These are phyloP conservation scores for Drosophila jambulina DNA, from an alignment of 1,140 invertebrate genomes.

Conservation along the genomic window DNA sequence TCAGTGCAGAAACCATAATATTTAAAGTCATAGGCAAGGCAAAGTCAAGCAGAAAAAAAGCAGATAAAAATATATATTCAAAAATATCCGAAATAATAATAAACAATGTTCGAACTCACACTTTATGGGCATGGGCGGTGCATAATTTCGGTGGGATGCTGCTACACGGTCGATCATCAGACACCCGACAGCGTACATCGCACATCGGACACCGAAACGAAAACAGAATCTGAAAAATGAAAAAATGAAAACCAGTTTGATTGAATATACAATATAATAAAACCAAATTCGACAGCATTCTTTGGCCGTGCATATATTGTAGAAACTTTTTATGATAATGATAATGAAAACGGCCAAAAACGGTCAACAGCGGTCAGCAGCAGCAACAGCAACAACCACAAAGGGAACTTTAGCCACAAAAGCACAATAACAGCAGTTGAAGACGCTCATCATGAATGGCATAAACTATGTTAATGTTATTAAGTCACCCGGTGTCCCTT, in stretches of 20 bases:
- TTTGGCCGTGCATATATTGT: constrained; percentile 70
- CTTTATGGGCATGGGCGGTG: constrained; percentile 41
- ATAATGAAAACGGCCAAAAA: constrained; percentile 60
- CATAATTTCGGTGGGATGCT: constrained; percentile 62
- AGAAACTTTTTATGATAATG: constrained; percentile 73
- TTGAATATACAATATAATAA: constrained; percentile 67
- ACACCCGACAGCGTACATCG: constrained; percentile 19
- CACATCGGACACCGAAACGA: constrained; percentile 25
- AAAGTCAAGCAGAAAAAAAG: not conserved
- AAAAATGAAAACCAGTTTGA: constrained; percentile 67
- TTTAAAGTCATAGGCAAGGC: constrained; percentile 19
- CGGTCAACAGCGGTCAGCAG: constrained; percentile 37
- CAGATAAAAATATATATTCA: not conserved
- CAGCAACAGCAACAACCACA: constrained; percentile 16
- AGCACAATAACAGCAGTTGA: constrained; percentile 32
- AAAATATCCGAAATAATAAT: constrained; percentile 19
- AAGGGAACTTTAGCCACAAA: constrained; percentile 20
- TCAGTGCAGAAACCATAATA: constrained; percentile 37
- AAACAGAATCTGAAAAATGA: constrained; percentile 51
- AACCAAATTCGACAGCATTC: constrained; percentile 75
- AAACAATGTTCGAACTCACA: constrained; percentile 33
- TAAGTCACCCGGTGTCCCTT: constrained; percentile 35
- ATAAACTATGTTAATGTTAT: constrained; percentile 56
- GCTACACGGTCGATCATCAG: constrained; percentile 35
- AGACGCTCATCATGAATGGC: constrained; percentile 49